Evolutionary conservation across 2,113 vertebrate species (phyloP), one percentile per base, ranked within the genome.

Genomic region (Periophthalmodon schlosseri): DNA sequence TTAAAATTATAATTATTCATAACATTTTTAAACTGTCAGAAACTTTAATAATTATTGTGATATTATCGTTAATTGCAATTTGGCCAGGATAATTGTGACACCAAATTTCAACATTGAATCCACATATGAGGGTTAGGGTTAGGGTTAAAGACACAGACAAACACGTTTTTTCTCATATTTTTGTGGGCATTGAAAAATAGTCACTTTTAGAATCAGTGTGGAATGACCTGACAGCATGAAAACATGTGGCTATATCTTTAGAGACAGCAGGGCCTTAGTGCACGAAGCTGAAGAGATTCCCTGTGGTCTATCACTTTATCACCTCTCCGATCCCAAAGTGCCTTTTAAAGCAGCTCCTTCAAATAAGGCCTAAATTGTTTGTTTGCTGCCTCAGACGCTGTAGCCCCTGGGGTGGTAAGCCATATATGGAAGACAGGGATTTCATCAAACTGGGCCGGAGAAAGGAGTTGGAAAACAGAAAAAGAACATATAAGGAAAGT

Each of bases 221-320:
- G 44, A 65, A 44, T 44, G 16, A 44, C 63, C 63, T 65, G 34
- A 65, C 63, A 44, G 63, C 63, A 65, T 65, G 63, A 65, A 65
- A 39, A 65, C 63, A 65, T 20, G 18, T n/a, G 34, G 63, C 34
- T 65, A 44, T 65, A 65, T 36, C 63, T 21, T 65, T 65, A 36
- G 34, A 65, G 34, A 20, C 63, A 65, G 60, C 60, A 12, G 24
- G 60, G 6, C 60, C 3, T 10, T 13, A n/a, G 63, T 36, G 63
- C n/a, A n/a, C 12, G 34, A 65, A n/a, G 34, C 63, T 34, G 18
- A 65, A 65, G 34, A 12, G 34, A 44, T 39, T 65, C 34, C 39
- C 63, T 65, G 63, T 65, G 63, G 63, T 65, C 18, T 65, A 65
- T 65, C 63, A 65, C 63, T 65, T 65, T 65, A 65, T 65, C 63